These are phyloP conservation scores for Tortricodes alternella DNA, from an alignment of 2,888 invertebrate genomes.

Conservation along the genomic window DNA sequence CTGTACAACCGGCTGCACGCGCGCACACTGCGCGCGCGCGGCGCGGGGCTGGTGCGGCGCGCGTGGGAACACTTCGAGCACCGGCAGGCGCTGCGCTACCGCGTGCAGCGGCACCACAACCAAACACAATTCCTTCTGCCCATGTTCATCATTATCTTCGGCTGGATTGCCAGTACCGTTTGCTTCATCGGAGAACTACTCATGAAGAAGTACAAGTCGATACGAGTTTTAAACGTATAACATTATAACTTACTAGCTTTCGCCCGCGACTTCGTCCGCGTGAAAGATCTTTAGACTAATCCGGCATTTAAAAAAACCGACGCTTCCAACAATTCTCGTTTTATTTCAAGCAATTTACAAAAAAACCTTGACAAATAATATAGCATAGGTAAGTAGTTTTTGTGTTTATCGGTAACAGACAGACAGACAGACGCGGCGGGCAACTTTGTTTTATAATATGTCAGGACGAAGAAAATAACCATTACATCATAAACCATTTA, in stretches of 20 bases:
- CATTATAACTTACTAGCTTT: no score
- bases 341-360: no score
- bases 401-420: no score
- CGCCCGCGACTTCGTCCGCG: no score
- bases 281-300: neutral
- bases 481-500: constrained; percentile 50
- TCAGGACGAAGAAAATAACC: constrained; percentile 14
- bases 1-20: constrained; percentile 8
- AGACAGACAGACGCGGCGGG: no score
- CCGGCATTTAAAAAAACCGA: no score
- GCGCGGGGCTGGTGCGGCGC: constrained; percentile 27
- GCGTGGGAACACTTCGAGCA: constrained; percentile 19
- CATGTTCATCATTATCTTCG: neutral
- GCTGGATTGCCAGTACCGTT: neutral
- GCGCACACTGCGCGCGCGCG: constrained; percentile 12
- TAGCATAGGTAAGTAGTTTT: no score
- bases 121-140: neutral
- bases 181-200: constrained; percentile 16
- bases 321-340: no score
- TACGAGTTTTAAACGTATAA: neutral
- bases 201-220: neutral
- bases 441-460: no score
- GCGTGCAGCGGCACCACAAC: neutral
- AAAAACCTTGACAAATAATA: no score
- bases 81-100: constrained; percentile 2